Conservation (phyloP, 2,888 invertebrate species). For the Teinopalpus imperialis region DNA sequence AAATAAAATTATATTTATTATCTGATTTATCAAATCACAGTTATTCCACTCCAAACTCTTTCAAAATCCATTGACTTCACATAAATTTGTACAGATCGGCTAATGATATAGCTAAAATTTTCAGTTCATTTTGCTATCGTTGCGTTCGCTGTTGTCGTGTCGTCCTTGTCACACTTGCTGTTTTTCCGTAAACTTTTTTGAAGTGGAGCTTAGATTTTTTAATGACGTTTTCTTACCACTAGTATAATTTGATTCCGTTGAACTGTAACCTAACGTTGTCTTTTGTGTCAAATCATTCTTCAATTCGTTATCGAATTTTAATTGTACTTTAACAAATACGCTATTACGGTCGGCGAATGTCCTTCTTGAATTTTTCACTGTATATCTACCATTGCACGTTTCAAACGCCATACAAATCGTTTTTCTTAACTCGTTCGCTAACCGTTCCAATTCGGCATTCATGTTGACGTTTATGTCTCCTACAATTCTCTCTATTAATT, state of each 20-base stretch:
- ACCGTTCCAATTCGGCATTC: slow-evolving; percentile 48
- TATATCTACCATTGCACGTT: slow-evolving; percentile 46
- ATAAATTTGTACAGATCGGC: too few relatives aligned
- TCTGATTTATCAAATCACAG: too few relatives aligned
- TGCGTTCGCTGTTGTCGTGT: too few relatives aligned
- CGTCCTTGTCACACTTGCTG: slow-evolving; percentile 8
- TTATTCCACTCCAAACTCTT: too few relatives aligned
- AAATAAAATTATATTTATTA: too few relatives aligned
- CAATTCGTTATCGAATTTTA: slow-evolving; percentile 43
- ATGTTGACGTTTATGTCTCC: slow-evolving; percentile 50
- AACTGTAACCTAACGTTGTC: too few relatives aligned
- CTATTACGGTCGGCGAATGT: slow-evolving; percentile 29
- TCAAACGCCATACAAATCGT: slow-evolving; percentile 50
- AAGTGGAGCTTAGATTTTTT: background rate
- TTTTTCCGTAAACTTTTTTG: background rate
- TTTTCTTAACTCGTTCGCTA: slow-evolving; percentile 36
- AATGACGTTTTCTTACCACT: slow-evolving; percentile 8
- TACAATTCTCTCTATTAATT: slow-evolving; percentile 37
- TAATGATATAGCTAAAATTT: too few relatives aligned
- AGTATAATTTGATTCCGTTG: background rate
- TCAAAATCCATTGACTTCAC: too few relatives aligned
- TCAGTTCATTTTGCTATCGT: too few relatives aligned
- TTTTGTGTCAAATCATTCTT: slow-evolving; percentile 30
- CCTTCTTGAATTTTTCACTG: slow-evolving; percentile 25
- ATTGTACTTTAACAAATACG: slow-evolving; percentile 33